Evolutionary conservation across 2,888 invertebrate genomes (phyloP), one percentile per base, ranked within the genome.

Genomic region (Campoplex nolae): DNA sequence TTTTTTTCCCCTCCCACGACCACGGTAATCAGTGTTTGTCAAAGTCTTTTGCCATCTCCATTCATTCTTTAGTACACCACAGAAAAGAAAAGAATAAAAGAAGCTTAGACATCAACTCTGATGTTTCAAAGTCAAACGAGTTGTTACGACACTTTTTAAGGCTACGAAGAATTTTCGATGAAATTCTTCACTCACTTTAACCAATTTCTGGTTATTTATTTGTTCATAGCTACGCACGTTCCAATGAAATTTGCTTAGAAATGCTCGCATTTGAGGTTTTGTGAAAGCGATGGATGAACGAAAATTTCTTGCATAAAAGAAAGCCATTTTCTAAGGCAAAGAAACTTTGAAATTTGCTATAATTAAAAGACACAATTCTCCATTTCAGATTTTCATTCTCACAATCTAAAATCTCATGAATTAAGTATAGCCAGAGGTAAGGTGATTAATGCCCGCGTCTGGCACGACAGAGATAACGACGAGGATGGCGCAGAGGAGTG

Each of bases 11-110:
- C 58, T 13, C 6, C 73, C 45, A 32, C 28, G 35, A 45, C 28
- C 67, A 54, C n/a, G 58, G 85, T 83, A 86, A 87, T 88, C 81
- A 86, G 85, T 87, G 84, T 84, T 88, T 87, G 86, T 86, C 87
- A 87, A 81, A 86, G 76, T 70, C 45, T 48, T 23, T 28, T 16
- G 11, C 32, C n/a, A 42, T n/a, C 7, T 28, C 67, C 42, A 8
- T 42, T 68, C 42, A 32, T 68, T 62, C 16, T 62, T 62, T 32
- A 32, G 32, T 16, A 32, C 7, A 32, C 7, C 38, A 45, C 38
- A 38, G 42, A 16, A 23, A 28, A 75, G 42, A 75, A 42, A 9
- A 42, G 42, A 42, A 42, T 42, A 42, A 42, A 75, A 75, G 3
- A 18, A 73, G 18, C 23, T 45, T 13, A 16, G 1, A 51, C 51